Conservation (phyloP, 2,797 vertebrate genomes). For the Pogoniulus pusillus region DNA sequence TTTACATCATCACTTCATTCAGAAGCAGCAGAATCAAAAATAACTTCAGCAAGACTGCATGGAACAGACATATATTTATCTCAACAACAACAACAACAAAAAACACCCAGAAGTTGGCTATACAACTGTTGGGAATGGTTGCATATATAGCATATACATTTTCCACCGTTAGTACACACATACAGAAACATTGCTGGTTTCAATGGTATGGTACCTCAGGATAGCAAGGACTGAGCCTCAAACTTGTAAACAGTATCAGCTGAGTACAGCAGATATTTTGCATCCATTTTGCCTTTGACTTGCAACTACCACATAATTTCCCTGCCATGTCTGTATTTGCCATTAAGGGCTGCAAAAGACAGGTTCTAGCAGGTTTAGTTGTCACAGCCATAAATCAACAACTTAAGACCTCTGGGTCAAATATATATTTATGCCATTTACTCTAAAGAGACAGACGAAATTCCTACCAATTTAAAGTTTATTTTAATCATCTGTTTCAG, state of each 20-base stretch:
- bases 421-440: conserved; percentile 2
- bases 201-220: background rate
- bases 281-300: background rate
- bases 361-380: background rate
- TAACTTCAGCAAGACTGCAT: background rate
- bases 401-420: background rate
- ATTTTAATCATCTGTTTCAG: conserved; percentile 99
- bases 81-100: background rate
- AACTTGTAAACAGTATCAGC: background rate
- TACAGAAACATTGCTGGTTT: background rate
- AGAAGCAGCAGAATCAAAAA: background rate
- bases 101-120: background rate
- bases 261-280: background rate
- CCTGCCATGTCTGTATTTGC: background rate
- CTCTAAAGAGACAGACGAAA: background rate
- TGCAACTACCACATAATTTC: background rate
- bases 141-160: background rate
- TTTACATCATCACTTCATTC: background rate
- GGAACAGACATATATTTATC: background rate
- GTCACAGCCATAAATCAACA: background rate
- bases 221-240: background rate
- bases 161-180: background rate
- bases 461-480: conserved; percentile 97
- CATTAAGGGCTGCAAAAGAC: background rate
- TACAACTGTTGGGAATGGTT: background rate